A percentile compares a stretch with the other conserved stretches of the same genome.
Conservation (phyloP, 1,140 invertebrate genomes). For the Pseudomyrmex pallidus region DNA sequence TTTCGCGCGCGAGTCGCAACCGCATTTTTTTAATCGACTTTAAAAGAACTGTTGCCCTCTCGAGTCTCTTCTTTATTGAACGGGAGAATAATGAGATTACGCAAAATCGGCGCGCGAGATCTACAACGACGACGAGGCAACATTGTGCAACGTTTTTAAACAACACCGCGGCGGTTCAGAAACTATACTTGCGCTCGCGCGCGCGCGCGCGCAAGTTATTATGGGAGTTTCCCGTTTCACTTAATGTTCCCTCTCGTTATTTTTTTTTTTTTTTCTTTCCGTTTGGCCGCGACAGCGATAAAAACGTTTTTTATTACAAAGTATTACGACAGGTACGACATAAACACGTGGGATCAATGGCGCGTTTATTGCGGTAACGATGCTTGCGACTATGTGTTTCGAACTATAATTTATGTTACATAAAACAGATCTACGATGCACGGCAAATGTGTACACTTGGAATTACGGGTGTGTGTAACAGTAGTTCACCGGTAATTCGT, state of each 20-base stretch:
- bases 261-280: neutral
- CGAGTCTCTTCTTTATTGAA: slow-evolving; percentile 12
- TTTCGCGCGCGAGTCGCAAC: neutral
- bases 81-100: slow-evolving; percentile 29
- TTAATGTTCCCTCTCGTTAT: slow-evolving; percentile 36
- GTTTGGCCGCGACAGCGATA: slow-evolving; percentile 2
- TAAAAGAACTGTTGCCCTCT: neutral
- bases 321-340: slow-evolving; percentile 38
- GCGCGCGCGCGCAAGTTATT: slow-evolving; percentile 13
- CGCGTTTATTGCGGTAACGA: slow-evolving; percentile 41
- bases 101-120: slow-evolving; percentile 30
- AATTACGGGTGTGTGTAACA: neutral
- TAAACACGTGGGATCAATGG: slow-evolving; percentile 52
- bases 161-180: slow-evolving; percentile 29
- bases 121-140: neutral
- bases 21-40: neutral
- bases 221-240: slow-evolving; percentile 43
- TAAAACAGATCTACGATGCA: slow-evolving; percentile 21
- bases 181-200: slow-evolving; percentile 1
- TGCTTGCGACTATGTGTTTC: slow-evolving; percentile 6
- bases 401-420: slow-evolving; percentile 43
- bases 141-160: slow-evolving; percentile 49
- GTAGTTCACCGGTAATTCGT: neutral
- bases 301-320: slow-evolving; percentile 54
- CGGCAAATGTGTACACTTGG: neutral